Percentiles rank a stretch among this genome's conserved stretches.
Evolutionary conservation across 2,797 vertebrate species (phyloP).

Genomic region (Pitangus sulphuratus): DNA sequence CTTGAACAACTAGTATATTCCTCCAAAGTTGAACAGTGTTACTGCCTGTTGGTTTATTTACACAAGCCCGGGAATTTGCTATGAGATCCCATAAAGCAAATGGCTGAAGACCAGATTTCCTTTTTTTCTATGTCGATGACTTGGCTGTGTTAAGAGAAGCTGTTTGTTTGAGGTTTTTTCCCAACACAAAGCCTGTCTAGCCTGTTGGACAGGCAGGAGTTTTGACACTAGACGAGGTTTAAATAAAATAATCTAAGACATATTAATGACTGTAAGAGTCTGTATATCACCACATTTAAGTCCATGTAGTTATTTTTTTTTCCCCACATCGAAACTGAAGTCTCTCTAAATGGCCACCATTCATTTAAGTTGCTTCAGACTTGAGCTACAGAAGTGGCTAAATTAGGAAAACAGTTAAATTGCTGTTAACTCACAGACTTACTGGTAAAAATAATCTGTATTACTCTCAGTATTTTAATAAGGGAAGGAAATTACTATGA

Average conservation of each 20-base stretch:
- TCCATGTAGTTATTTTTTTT: not conserved
- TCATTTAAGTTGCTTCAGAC: not conserved
- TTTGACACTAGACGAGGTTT: not conserved
- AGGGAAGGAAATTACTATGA: not conserved
- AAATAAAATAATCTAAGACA: not conserved
- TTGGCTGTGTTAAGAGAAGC: not conserved
- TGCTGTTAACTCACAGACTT: not conserved
- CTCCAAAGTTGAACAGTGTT: not conserved
- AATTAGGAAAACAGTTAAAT: not conserved
- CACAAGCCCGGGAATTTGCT: slow-evolving; percentile 37
- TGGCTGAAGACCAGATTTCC: not conserved
- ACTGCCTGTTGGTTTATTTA: slow-evolving; percentile 35
- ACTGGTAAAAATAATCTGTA: not conserved
- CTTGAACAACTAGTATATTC: not conserved
- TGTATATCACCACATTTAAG: not conserved
- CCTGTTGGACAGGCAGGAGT: not conserved
- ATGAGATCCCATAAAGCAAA: not conserved
- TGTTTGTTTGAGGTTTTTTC: not conserved
- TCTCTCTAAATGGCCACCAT: not conserved
- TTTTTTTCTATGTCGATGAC: slow-evolving; percentile 54
- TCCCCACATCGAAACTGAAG: not conserved
- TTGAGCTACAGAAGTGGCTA: not conserved
- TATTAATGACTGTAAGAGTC: not conserved
- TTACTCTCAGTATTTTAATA: not conserved
- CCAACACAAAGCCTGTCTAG: not conserved